Percentiles rank a stretch among this genome's conserved stretches.
Conservation (phyloP, 2,113 vertebrate genomes). For the Boulengeromyrus knoepffleri region DNA sequence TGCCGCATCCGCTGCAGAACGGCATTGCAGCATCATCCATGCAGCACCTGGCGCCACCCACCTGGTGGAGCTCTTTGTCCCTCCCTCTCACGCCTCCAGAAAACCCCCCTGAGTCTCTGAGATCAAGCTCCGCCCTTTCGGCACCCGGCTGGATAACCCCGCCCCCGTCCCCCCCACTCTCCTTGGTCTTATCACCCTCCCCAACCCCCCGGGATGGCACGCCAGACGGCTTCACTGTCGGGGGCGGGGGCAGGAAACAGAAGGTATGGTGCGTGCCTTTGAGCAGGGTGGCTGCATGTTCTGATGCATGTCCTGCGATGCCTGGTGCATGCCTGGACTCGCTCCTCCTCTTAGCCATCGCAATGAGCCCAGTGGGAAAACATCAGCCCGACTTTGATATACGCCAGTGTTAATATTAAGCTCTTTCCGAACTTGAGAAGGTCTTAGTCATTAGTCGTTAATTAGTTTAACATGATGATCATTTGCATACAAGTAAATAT, state of each 20-base stretch:
- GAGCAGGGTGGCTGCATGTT: constrained; percentile 15
- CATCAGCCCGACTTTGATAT: not conserved
- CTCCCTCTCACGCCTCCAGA: constrained; percentile 41
- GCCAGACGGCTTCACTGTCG: constrained; percentile 50
- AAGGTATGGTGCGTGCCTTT: constrained; percentile 50
- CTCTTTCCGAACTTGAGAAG: not conserved
- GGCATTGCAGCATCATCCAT: not conserved
- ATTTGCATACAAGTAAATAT: not conserved
- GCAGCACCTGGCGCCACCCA: constrained; percentile 28
- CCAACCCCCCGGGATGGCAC: constrained; percentile 48
- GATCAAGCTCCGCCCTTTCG: constrained; percentile 29
- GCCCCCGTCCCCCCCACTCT: constrained; percentile 51
- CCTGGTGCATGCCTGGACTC: not conserved
- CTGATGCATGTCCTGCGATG: not conserved
- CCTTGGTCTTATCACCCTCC: constrained; percentile 51
- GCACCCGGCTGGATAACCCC: constrained; percentile 31
- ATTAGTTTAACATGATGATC: not conserved
- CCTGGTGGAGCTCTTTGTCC: constrained; percentile 40
- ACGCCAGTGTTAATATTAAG: not conserved
- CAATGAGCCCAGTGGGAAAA: not conserved
- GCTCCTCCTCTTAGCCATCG: not conserved
- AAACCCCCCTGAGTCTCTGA: constrained; percentile 36
- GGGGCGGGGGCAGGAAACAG: constrained; percentile 56
- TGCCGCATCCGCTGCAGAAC: constrained; percentile 11
- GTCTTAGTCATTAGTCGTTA: not conserved